Percentiles rank a stretch among this genome's conserved stretches.
Conservation (phyloP, 1,140 invertebrate species). For the Drosophila erecta region DNA sequence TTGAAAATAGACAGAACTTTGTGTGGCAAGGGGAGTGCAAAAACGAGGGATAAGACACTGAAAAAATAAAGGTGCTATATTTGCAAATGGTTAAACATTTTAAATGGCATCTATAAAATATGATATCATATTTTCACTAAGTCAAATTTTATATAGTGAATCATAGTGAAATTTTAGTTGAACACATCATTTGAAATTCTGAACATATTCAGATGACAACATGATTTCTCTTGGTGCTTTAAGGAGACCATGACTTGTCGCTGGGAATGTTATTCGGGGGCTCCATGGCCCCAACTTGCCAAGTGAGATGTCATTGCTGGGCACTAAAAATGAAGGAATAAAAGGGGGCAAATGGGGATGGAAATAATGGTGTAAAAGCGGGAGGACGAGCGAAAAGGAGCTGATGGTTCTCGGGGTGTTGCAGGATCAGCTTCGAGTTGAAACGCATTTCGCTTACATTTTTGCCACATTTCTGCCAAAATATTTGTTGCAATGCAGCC, state of each 20-base stretch:
- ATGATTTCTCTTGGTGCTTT: neutral
- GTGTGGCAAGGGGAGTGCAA: slow-evolving; percentile 5
- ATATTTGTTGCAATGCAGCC: slow-evolving; percentile 55
- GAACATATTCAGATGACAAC: no score
- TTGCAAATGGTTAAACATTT: no score
- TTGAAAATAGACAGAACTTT: slow-evolving; percentile 76
- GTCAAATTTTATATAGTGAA: no score
- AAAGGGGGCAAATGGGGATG: neutral
- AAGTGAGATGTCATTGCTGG: slow-evolving; percentile 66
- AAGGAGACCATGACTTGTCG: slow-evolving; percentile 23
- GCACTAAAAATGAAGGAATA: slow-evolving; percentile 15
- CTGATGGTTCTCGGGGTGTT: neutral
- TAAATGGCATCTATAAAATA: no score
- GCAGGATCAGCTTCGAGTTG: slow-evolving; percentile 1
- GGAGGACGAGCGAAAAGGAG: neutral
- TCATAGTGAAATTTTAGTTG: no score
- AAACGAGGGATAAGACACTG: neutral
- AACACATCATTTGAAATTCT: no score
- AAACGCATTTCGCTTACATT: slow-evolving; percentile 69
- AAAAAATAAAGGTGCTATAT: neutral
- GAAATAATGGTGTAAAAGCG: neutral
- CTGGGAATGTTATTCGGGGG: slow-evolving; percentile 26
- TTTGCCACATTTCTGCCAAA: slow-evolving; percentile 70
- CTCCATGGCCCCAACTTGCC: slow-evolving; percentile 23
- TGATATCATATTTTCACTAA: no score